These are phyloP conservation scores for Enteromius afrohamiltoni DNA, from an alignment of 2,797 vertebrate genomes.

Conservation along the genomic window DNA sequence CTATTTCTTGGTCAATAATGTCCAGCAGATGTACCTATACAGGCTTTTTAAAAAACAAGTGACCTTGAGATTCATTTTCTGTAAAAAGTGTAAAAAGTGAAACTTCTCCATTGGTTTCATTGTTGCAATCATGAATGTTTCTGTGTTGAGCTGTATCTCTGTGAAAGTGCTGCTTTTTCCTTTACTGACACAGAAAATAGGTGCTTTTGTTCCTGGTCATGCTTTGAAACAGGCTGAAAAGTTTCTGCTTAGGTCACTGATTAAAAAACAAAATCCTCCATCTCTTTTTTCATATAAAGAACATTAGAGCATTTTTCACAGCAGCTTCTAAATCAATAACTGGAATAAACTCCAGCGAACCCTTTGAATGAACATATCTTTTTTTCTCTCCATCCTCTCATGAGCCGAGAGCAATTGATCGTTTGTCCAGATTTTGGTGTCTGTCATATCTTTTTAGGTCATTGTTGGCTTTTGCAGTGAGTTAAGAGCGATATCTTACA, in stretches of 20 bases:
- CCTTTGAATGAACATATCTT: background rate
- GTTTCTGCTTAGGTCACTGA: background rate
- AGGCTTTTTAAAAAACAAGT: background rate
- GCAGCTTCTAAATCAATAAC: conserved; percentile 16
- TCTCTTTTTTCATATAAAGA: conserved; percentile 2
- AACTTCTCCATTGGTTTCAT: background rate
- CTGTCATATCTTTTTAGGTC: background rate
- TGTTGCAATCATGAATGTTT: background rate
- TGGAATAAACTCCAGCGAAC: background rate
- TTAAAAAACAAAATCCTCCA: conserved; percentile 13
- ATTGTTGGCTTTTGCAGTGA: background rate
- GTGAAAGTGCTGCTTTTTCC: background rate
- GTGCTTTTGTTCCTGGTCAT: background rate
- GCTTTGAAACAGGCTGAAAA: conserved; percentile 1
- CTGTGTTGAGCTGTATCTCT: background rate
- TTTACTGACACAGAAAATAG: background rate
- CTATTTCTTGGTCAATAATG: background rate
- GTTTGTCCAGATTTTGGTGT: too few relatives aligned
- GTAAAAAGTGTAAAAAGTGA: background rate
- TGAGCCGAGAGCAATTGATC: background rate
- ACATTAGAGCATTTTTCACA: background rate
- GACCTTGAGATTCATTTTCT: background rate
- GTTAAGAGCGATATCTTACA: background rate
- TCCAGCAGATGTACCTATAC: background rate
- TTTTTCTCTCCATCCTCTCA: background rate